Evolutionary conservation across 2,888 invertebrate species (phyloP).

Genomic region (Alcis repandata): DNA sequence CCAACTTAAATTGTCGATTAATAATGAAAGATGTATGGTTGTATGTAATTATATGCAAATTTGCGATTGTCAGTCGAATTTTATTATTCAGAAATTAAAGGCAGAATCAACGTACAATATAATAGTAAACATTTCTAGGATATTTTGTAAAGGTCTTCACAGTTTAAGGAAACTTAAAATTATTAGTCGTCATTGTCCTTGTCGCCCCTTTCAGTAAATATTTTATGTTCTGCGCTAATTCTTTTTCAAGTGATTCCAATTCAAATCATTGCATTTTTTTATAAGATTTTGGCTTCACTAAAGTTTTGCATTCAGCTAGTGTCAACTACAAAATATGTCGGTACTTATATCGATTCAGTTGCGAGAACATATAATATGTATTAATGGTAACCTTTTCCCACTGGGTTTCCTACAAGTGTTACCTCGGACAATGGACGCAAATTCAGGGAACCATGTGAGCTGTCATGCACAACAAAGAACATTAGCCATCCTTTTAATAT

Average conservation of each 20-base stretch:
- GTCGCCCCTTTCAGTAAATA: too few relatives aligned
- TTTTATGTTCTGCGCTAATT: too few relatives aligned
- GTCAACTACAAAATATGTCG: too few relatives aligned
- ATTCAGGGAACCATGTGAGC: slow-evolving; percentile 36
- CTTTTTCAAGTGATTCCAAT: too few relatives aligned
- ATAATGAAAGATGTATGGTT: slow-evolving; percentile 4
- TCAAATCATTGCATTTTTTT: too few relatives aligned
- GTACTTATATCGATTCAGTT: too few relatives aligned
- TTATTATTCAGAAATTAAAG: slow-evolving; percentile 24
- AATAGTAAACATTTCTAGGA: not conserved
- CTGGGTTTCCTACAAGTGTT: not conserved
- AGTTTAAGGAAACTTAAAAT: too few relatives aligned
- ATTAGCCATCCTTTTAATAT: slow-evolving; percentile 16
- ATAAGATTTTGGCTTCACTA: too few relatives aligned
- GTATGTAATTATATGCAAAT: slow-evolving; percentile 39
- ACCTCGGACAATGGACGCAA: slow-evolving; percentile 48
- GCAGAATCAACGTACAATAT: not conserved
- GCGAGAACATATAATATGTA: not conserved
- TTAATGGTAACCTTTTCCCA: slow-evolving; percentile 10
- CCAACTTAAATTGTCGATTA: slow-evolving; percentile 13
- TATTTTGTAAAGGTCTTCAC: not conserved
- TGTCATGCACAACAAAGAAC: slow-evolving; percentile 27
- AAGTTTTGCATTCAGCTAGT: too few relatives aligned
- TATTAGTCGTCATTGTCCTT: too few relatives aligned
- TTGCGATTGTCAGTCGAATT: slow-evolving; percentile 36